These are phyloP conservation scores for Tenthredo amoena DNA, from an alignment of 2,888 invertebrate genomes.

Conservation along the genomic window DNA sequence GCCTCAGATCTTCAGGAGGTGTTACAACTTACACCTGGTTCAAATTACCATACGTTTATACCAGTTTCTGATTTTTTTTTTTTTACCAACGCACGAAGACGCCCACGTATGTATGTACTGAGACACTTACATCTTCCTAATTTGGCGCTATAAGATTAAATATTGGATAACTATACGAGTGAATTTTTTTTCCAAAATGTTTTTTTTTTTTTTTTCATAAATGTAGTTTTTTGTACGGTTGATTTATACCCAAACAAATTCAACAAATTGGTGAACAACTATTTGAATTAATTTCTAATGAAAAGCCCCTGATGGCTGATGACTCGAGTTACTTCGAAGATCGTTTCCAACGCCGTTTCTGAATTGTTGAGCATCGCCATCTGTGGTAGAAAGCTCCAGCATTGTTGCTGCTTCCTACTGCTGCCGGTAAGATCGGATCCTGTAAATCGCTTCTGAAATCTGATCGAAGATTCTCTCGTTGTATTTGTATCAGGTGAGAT, in stretches of 20 bases:
- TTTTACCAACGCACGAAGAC: not conserved
- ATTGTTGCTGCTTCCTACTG: not conserved
- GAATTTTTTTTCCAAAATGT: not conserved
- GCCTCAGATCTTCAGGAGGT: not conserved
- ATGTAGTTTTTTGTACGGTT: not conserved
- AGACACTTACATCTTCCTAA: not conserved
- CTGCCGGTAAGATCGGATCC: conserved; percentile 6
- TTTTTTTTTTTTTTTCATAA: not conserved
- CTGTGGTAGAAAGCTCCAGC: not conserved
- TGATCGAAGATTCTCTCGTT: not conserved
- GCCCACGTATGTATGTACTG: not conserved
- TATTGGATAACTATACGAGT: not conserved
- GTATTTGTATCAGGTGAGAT: not conserved
- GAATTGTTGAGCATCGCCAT: conserved; percentile 23
- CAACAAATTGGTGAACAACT: not conserved
- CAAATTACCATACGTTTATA: conserved; percentile 33
- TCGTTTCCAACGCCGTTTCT: not conserved
- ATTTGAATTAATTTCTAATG: not conserved
- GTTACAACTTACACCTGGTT: conserved; percentile 37
- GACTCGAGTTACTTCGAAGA: not conserved
- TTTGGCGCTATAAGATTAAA: not conserved
- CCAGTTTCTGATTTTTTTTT: not conserved
- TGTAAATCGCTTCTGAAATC: not conserved
- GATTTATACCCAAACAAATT: not conserved
- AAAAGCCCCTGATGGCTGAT: not conserved